Evolutionary conservation across 2,888 invertebrate genomes (phyloP).

Genomic region (Elgonia sp.): DNA sequence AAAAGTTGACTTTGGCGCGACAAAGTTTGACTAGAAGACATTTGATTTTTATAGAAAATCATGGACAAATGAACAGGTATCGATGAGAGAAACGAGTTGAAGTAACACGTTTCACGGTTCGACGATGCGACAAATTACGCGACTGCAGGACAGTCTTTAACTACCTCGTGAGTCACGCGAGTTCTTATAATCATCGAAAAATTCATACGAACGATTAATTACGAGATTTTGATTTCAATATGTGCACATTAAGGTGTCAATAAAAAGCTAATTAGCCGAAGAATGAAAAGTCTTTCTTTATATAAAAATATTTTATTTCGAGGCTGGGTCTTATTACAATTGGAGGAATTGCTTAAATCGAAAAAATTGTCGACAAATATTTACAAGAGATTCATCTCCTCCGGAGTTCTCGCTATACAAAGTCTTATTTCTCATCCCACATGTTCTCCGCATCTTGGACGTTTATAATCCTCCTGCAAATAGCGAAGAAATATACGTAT

Average conservation of each 20-base stretch:
- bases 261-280: no score
- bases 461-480: constrained; percentile 56
- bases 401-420: not conserved
- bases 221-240: not conserved
- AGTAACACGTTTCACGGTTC: constrained; percentile 38
- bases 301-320: not conserved
- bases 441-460: constrained; percentile 53
- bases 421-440: constrained; percentile 71
- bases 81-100: not conserved
- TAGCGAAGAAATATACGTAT: constrained; percentile 9
- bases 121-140: constrained; percentile 34
- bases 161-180: constrained; percentile 25
- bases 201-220: constrained; percentile 4
- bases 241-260: no score
- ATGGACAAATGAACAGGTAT: constrained; percentile 5
- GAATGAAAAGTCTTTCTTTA: not conserved
- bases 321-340: not conserved
- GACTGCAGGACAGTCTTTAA: constrained; percentile 26
- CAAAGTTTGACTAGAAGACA: not conserved
- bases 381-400: constrained; percentile 10
- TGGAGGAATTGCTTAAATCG: not conserved
- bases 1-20: not conserved
- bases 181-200: constrained; percentile 25
- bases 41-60: not conserved
- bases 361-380: constrained; percentile 2